phyloP scores from a whole-genome alignment of 1,140 invertebrate species.

The Chrysomallon squamiferum region DNA sequence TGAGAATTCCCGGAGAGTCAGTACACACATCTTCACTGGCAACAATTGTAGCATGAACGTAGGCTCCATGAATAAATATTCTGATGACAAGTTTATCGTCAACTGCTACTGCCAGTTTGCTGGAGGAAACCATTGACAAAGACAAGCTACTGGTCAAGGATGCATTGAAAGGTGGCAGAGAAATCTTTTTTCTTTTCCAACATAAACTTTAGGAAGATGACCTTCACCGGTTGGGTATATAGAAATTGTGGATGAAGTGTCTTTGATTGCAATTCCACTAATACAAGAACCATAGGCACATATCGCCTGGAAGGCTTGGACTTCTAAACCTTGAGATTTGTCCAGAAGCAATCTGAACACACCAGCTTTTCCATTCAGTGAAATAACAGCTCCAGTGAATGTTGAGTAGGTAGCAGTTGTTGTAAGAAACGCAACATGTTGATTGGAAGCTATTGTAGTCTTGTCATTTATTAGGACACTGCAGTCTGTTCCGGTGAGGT shows the following conservation, averaged over 20 bases:
- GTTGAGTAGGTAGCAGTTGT: slow-evolving; percentile 17
- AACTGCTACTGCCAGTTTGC: neutral
- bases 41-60: slow-evolving; percentile 4
- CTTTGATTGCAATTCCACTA: no score
- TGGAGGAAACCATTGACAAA: slow-evolving; percentile 1
- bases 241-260: no score
- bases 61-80: neutral
- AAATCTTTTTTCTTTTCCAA: no score
- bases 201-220: no score
- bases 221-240: no score
- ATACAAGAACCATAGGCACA: no score
- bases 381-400: slow-evolving; percentile 25
- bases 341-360: slow-evolving; percentile 17
- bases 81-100: neutral
- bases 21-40: slow-evolving; percentile 11
- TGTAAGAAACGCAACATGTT: slow-evolving; percentile 19
- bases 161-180: neutral
- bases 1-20: slow-evolving; percentile 21
- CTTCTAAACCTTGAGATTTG: no score
- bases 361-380: slow-evolving; percentile 17
- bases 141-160: neutral
- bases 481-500: slow-evolving; percentile 26
- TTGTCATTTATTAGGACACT: slow-evolving; percentile 12
- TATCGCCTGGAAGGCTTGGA: no score
- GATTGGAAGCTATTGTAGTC: slow-evolving; percentile 5